Evolutionary conservation across 2,113 vertebrate species (phyloP).

Genomic region (Callipepla californica): DNA sequence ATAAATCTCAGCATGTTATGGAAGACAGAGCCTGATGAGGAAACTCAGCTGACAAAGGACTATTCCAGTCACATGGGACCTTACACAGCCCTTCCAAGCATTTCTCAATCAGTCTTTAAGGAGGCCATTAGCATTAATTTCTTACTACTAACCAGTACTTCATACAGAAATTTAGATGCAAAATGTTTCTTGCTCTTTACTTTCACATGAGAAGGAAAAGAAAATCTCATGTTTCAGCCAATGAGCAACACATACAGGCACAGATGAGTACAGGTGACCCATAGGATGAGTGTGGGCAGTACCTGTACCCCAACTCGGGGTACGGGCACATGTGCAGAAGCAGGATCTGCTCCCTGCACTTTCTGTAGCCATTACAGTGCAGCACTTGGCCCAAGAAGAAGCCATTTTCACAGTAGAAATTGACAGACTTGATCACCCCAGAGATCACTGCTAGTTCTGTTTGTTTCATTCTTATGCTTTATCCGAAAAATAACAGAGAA

Average conservation of each 20-base stretch:
- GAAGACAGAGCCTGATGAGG: background rate
- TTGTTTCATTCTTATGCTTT: background rate
- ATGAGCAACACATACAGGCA: background rate
- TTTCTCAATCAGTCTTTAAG: background rate
- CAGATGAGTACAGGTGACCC: background rate
- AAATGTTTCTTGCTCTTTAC: background rate
- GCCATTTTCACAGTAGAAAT: background rate
- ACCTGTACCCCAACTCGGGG: background rate
- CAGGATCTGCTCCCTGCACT: background rate
- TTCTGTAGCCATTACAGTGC: background rate
- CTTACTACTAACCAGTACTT: background rate
- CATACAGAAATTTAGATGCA: background rate
- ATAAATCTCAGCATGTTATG: background rate
- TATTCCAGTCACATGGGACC: background rate
- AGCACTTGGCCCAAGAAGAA: background rate
- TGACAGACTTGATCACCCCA: fast-evolving
- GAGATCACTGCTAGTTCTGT: background rate
- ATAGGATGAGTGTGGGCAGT: background rate
- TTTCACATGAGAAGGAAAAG: background rate
- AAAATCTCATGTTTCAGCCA: background rate
- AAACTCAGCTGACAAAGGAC: background rate
- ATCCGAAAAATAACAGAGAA: background rate
- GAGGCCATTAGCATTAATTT: background rate
- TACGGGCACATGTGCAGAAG: background rate
- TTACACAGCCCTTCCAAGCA: background rate